These are phyloP conservation scores for Polylopha cassiicola DNA, from an alignment of 2,888 invertebrate species.

Conservation along the genomic window DNA sequence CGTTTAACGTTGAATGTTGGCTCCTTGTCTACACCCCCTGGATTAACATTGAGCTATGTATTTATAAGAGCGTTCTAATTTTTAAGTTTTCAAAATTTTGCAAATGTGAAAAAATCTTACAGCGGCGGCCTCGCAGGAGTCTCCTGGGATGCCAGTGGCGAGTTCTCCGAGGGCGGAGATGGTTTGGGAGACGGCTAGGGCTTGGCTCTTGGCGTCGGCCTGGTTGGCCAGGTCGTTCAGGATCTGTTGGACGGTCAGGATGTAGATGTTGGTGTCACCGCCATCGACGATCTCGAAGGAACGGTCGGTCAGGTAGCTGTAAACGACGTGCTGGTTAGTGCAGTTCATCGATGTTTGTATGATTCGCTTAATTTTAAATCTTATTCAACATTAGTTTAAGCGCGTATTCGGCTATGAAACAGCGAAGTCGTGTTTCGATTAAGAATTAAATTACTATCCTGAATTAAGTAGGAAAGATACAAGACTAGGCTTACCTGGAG, in stretches of 20 bases:
- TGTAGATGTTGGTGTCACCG: slow-evolving; percentile 41
- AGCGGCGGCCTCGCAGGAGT: slow-evolving; percentile 46
- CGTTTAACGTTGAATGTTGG: no score
- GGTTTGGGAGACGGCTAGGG: slow-evolving; percentile 36
- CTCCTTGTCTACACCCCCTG: no score
- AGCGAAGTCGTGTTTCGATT: no score
- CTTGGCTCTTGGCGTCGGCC: slow-evolving; percentile 32
- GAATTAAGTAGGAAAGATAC: no score
- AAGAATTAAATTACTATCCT: no score
- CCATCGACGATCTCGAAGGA: slow-evolving; percentile 37
- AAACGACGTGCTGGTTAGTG: neutral
- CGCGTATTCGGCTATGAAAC: no score
- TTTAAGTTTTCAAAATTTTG: no score
- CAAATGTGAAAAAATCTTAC: slow-evolving; percentile 38
- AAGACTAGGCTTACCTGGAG: slow-evolving; percentile 9
- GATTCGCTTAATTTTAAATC: no score
- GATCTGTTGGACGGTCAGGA: slow-evolving; percentile 30
- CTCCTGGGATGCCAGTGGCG: slow-evolving; percentile 46
- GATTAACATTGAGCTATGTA: no score
- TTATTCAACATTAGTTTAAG: no score
- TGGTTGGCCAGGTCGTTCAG: slow-evolving; percentile 38
- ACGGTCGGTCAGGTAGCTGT: slow-evolving; percentile 33
- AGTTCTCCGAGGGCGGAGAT: slow-evolving; percentile 38
- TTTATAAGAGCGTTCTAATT: no score
- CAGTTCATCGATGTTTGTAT: no score